Base-by-base conservation (phyloP, 2,888 invertebrate species). In the Lamellibrachia satsuma region DNA sequence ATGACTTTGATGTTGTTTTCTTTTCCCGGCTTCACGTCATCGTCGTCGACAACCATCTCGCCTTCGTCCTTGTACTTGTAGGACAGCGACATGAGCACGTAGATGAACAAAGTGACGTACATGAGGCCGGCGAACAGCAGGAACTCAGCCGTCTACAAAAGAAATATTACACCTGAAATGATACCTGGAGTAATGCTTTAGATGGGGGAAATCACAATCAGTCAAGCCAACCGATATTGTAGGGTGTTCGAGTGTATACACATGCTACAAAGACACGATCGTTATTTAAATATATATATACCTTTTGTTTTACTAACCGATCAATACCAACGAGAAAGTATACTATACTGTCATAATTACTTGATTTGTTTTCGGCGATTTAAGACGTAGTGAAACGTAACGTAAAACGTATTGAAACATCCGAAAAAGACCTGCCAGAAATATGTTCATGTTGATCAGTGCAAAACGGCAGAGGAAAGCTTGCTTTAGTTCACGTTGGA, bases 41-140 rank as follows among this genome's bases (percentile, higher is more conserved):
- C 90, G 7, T 91, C 90, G 51, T 90, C 92, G 27, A 51, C 91
- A 39, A n/a, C 55, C 52, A 8, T 93, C 8, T 55, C 91, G 9
- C 15, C 90, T 7, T 27, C 51, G 39, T 22, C n/a, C 11, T 90
- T 93, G 92, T 94, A 94, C 52, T 90, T 92, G 93, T 94, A 94
- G 55, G 92, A 93, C 91, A 92, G 7, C n/a, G 93, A 91, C 94
- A 94, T 94, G 92, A 94, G 90, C 91, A 92, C 92, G 92, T 94
- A 94, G 90, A 94, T 90, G 90, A 94, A 90, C n/a, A 94, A 91
- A 7, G 94, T 94, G 60, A 94, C 91, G 55, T 92, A 93, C 94
- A 94, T 94, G 22, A 94, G 94, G 90, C 94, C 94, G n/a, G 94
- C 93, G 91, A 93, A 94, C 90, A 94, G 90, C 92, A 94, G 93